These are phyloP conservation scores for Belonocnema kinseyi DNA, from an alignment of 1,140 invertebrate genomes.

Conservation along the genomic window DNA sequence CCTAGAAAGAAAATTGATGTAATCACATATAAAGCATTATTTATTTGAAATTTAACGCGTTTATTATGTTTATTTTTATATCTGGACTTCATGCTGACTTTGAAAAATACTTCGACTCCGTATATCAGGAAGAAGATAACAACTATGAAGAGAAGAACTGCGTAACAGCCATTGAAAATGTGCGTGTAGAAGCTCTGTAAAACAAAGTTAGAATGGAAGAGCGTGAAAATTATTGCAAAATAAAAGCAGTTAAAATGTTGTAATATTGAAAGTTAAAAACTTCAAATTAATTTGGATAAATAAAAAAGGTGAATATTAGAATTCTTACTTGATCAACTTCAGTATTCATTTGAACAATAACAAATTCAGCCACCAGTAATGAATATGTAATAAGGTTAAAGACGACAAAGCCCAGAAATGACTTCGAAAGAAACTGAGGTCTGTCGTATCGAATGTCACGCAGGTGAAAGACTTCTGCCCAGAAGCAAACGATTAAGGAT, in stretches of 20 bases:
- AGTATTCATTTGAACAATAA: constrained; percentile 82
- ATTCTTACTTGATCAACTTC: constrained; percentile 77
- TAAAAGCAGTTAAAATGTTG: background rate
- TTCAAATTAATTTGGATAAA: background rate
- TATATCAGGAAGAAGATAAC: constrained; percentile 96
- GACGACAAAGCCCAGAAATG: constrained; percentile 91
- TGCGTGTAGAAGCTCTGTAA: constrained; percentile 85
- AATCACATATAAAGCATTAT: background rate
- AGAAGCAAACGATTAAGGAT: constrained; percentile 94
- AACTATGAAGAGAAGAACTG: constrained; percentile 91
- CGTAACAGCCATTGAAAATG: constrained; percentile 95
- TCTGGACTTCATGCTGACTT: constrained; percentile 78
- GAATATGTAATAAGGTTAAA: constrained; percentile 94
- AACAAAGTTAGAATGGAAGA: constrained; percentile 38
- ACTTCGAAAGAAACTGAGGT: constrained; percentile 93
- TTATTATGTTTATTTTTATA: constrained; percentile 24
- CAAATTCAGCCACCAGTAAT: constrained; percentile 87
- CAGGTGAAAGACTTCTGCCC: constrained; percentile 97
- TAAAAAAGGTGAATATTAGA: background rate
- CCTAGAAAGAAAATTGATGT: constrained; percentile 64
- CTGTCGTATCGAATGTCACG: constrained; percentile 89
- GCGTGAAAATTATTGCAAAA: background rate
- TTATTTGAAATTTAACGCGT: background rate
- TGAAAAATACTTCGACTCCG: constrained; percentile 96
- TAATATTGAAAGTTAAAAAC: background rate